Percentiles rank a stretch among this genome's conserved stretches.
Evolutionary conservation across 2,797 vertebrate genomes (phyloP).

Genomic region (Fringilla coelebs): DNA sequence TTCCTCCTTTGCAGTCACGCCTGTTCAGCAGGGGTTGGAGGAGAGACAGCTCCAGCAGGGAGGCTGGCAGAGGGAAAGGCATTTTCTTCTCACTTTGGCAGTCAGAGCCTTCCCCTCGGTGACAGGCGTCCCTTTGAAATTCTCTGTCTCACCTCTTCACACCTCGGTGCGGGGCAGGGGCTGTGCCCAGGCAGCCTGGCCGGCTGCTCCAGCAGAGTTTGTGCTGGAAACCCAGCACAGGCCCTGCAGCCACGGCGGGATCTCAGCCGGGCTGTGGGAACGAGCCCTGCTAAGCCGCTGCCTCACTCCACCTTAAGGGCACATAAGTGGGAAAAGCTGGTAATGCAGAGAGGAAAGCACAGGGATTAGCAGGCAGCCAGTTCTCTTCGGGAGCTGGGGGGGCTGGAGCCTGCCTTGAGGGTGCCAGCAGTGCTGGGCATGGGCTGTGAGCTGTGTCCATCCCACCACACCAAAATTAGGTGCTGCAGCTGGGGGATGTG

Average conservation of each 20-base stretch:
- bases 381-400: neutral
- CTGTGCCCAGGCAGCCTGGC: neutral
- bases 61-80: neutral
- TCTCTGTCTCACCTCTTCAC: neutral
- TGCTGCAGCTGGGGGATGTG: neutral
- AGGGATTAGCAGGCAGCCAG: conserved; percentile 39
- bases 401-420: neutral
- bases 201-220: neutral
- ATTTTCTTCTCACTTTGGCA: conserved; percentile 5
- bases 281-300: neutral
- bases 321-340: conserved; percentile 7
- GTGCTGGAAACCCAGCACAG: neutral
- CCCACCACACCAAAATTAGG: neutral
- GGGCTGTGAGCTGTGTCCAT: neutral
- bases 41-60: neutral
- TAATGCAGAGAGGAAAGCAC: neutral
- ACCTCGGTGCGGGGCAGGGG: neutral
- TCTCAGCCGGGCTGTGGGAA: neutral
- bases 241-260: neutral
- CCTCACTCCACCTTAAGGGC: conserved; percentile 39
- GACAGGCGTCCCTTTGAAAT: neutral
- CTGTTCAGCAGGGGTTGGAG: neutral
- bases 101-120: neutral
- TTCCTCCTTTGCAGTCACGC: neutral
- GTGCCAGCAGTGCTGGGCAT: neutral